These are phyloP conservation scores for Metalampra italica DNA, from an alignment of 2,888 invertebrate genomes.

Conservation along the genomic window DNA sequence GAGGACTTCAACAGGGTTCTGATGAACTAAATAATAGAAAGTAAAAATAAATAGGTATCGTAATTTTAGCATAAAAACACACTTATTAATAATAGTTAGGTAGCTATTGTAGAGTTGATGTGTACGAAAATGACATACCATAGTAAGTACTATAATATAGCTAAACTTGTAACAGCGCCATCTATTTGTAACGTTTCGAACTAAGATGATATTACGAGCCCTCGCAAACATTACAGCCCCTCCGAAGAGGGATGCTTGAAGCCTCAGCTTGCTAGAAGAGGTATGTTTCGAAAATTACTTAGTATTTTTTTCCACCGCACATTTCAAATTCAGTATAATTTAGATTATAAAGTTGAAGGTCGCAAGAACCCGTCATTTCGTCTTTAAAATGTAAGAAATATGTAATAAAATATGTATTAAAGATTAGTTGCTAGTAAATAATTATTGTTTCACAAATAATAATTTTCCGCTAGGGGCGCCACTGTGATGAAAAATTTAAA, in stretches of 20 bases:
- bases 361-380: neutral
- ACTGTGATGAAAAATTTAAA: constrained; percentile 17
- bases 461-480: constrained; percentile 31
- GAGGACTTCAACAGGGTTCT: no score
- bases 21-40: no score
- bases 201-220: constrained; percentile 16
- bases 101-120: no score
- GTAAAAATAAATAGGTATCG: no score
- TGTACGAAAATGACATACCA: no score
- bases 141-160: no score
- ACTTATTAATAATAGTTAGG: no score
- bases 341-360: no score
- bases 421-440: no score
- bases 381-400: neutral
- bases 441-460: neutral
- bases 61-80: no score
- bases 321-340: constrained; percentile 3
- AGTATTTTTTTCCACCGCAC: constrained; percentile 1
- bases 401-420: neutral
- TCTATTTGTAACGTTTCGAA: constrained; percentile 27
- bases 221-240: constrained; percentile 5
- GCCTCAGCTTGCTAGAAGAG: constrained; percentile 14
- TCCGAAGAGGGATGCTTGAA: constrained; percentile 18
- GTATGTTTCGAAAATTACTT: constrained; percentile 14
- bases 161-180: constrained; percentile 27